Percentiles rank a stretch among this genome's conserved stretches.
Conservation (phyloP, 2,888 invertebrate genomes). For the Nemoura dubitans region DNA sequence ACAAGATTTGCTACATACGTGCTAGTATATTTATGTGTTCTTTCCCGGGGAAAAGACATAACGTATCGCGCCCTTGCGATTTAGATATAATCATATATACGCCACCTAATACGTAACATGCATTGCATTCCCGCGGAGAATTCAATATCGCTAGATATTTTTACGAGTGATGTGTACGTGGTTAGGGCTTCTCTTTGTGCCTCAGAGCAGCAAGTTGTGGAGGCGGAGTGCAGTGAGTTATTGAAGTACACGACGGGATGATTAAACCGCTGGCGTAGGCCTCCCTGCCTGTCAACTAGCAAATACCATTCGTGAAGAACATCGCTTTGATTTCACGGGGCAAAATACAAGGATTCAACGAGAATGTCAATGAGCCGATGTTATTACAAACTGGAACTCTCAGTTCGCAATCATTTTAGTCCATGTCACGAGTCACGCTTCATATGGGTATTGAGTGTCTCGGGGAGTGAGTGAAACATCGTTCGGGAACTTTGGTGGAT, state of each 20-base stretch:
- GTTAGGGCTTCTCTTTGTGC: not conserved
- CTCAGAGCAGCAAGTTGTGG: not conserved
- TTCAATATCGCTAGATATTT: slow-evolving; percentile 7
- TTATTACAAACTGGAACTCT: not conserved
- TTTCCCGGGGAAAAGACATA: not conserved
- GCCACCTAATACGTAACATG: not conserved
- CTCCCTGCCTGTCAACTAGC: not conserved
- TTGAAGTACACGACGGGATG: not conserved
- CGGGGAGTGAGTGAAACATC: too few species aligned
- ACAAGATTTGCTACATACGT: not conserved
- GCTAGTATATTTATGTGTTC: slow-evolving; percentile 10
- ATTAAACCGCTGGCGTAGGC: not conserved
- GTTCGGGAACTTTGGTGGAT: not conserved
- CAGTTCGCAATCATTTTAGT: not conserved
- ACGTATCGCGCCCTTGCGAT: slow-evolving; percentile 18
- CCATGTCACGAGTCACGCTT: not conserved
- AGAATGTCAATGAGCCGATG: not conserved
- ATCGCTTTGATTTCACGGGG: not conserved
- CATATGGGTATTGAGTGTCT: too few species aligned
- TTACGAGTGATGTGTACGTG: not conserved
- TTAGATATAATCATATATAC: slow-evolving; percentile 31
- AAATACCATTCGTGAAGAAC: not conserved
- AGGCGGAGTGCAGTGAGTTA: not conserved
- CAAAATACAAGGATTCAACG: not conserved
- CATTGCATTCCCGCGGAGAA: not conserved